phyloP scores from a whole-genome alignment of 2,888 invertebrate species.

The Amblyjoppa fuscipennis region DNA sequence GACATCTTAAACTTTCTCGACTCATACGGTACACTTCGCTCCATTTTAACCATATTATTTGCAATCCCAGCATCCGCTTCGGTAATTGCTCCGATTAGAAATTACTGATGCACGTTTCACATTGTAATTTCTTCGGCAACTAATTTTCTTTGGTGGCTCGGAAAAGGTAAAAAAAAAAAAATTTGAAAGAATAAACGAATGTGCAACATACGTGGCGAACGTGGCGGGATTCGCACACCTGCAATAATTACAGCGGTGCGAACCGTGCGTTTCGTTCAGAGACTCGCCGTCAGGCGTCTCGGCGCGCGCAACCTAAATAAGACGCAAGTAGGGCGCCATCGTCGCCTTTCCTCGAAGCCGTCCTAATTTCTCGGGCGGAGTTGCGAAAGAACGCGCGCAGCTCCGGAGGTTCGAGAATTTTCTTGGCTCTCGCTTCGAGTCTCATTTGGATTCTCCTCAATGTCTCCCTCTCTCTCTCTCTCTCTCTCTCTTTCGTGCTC shows the following conservation, averaged over 20 bases:
- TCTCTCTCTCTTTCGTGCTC: slow-evolving; percentile 16
- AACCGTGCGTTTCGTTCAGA: not conserved
- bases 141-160: not conserved
- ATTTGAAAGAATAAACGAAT: not conserved
- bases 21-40: slow-evolving; percentile 3
- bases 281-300: slow-evolving; percentile 16
- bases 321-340: slow-evolving; percentile 72
- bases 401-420: not conserved
- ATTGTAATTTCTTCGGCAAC: slow-evolving; percentile 43
- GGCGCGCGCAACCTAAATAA: slow-evolving; percentile 29
- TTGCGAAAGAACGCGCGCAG: slow-evolving; percentile 47
- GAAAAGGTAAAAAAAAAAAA: not conserved
- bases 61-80: slow-evolving; percentile 54
- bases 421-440: slow-evolving; percentile 10
- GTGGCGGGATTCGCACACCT: not conserved
- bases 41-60: slow-evolving; percentile 36
- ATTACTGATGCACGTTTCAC: slow-evolving; percentile 72
- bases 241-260: not conserved
- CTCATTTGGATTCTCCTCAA: not conserved
- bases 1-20: slow-evolving; percentile 32
- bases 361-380: slow-evolving; percentile 65
- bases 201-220: not conserved
- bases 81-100: slow-evolving; percentile 76
- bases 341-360: slow-evolving; percentile 69
- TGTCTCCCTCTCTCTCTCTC: not conserved